Evolutionary conservation across 2,888 invertebrate genomes (phyloP), one percentile per base, ranked within the genome.

Genomic region (Tortrix viridana): DNA sequence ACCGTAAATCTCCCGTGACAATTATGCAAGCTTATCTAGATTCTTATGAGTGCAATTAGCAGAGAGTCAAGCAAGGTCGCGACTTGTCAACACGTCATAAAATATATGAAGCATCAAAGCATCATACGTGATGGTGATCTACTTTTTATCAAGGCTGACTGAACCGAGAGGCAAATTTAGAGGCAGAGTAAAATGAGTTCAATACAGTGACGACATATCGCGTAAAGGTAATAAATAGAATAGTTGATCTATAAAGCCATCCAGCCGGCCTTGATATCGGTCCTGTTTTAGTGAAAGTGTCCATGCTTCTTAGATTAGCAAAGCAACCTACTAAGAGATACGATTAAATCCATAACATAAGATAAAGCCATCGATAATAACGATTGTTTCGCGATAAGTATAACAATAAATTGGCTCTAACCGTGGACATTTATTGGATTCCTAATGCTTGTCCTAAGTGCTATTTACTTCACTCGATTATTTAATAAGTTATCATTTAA

Each of bases 401-500:
- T 57, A 47, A 57, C 62, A 62, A 62, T 62, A 44, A 56, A 52
- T 62, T 5, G 46, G 12, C 14, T 22, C 49, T 62, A 62, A 62
- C 57, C 62, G 37, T 18, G 20, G 44, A 32, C 62, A 62, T 62
- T 62, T 52, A 62, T 62, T 56, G 52, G 47, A 62, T 62, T 57
- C 62, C 57, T 57, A 57, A 57, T 57, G 62, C 57, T 46, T 62
- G 57, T 62, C 57, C 37, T 47, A 38, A 62, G 62, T 62, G 62
- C 57, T 57, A 47, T 57, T 57, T 62, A 57, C 57, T 57, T 47
- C 57, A 50, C 62, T 57, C 46, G 57, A 62, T 57, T 57, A 52
- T 62, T 57, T 46, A 62, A 62, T 44, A 57, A 47, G 46, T 26
- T 57, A 62, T 57, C 57, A 26, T 46, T 62, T 62, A 57, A 62